Evolutionary conservation across 64 coral and sea anemone genomes (phyloP).

Genomic region (Orbicella faveolata): DNA sequence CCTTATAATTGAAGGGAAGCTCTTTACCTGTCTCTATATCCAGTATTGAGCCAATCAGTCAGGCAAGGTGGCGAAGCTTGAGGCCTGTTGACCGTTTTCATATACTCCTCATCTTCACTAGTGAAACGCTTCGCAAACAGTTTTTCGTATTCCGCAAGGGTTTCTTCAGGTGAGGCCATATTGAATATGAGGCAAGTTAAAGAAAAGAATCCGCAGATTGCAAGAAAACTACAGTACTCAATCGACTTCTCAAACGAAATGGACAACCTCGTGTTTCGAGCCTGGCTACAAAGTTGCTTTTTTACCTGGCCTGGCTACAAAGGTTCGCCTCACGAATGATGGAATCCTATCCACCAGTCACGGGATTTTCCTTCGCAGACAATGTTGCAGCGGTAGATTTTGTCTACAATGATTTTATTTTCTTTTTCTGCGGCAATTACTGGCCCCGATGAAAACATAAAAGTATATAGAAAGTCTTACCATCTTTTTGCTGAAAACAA

Average conservation of each 20-base stretch:
- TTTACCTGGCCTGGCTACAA: not conserved
- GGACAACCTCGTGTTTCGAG: not conserved
- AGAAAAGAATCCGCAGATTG: not conserved
- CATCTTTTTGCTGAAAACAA: not conserved
- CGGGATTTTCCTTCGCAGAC: not conserved
- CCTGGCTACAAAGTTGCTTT: slow-evolving; percentile 12
- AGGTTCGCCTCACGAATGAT: not conserved
- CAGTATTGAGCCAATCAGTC: slow-evolving; percentile 56
- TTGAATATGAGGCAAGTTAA: not conserved
- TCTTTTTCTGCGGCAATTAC: too few species aligned
- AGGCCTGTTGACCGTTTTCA: slow-evolving; percentile 76
- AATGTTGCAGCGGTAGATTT: too few species aligned
- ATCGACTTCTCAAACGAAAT: not conserved
- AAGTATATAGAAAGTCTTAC: too few species aligned
- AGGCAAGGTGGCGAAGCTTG: slow-evolving; percentile 72
- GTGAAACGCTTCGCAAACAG: slow-evolving; percentile 90
- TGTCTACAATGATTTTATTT: too few species aligned
- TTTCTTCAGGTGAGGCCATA: slow-evolving; percentile 65
- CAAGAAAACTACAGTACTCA: not conserved
- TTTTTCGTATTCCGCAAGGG: slow-evolving; percentile 67
- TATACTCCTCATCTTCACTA: slow-evolving; percentile 79
- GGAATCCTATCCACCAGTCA: not conserved
- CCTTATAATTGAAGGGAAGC: not conserved
- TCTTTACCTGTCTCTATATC: slow-evolving; percentile 54
- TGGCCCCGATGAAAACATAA: too few species aligned